A percentile compares a stretch with the other conserved stretches of the same genome.
These are phyloP conservation scores for Troides helena DNA, from an alignment of 2,888 invertebrate genomes.

Conservation along the genomic window DNA sequence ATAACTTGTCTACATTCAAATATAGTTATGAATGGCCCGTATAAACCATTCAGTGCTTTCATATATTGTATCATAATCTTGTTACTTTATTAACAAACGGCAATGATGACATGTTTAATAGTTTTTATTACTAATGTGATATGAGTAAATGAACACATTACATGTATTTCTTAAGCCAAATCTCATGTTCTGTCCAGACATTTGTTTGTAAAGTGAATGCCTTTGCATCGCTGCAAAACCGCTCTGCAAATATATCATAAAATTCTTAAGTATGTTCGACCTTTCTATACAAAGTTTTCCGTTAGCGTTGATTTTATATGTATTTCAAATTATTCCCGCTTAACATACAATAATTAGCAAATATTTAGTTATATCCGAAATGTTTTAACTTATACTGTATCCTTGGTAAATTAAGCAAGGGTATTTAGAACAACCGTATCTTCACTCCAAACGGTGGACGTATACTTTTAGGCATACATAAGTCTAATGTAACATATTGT, in stretches of 20 bases:
- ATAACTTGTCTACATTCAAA: constrained; percentile 3
- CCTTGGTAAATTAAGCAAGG: no score
- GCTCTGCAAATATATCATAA: constrained; percentile 53
- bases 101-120: not conserved
- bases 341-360: no score
- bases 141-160: not conserved
- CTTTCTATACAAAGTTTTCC: constrained; percentile 31
- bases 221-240: constrained; percentile 58
- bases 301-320: constrained; percentile 4
- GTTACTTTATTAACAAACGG: not conserved
- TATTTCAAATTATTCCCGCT: not conserved
- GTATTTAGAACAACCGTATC: no score
- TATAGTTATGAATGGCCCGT: not conserved
- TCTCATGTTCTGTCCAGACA: constrained; percentile 48
- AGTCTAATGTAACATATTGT: no score
- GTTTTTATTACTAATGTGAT: not conserved
- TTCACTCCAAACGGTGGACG: no score
- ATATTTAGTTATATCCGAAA: no score
- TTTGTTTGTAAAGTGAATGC: constrained; percentile 59
- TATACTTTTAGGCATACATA: no score
- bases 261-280: constrained; percentile 39
- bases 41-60: not conserved
- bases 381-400: no score
- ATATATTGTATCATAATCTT: not conserved
- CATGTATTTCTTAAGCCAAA: constrained; percentile 44